Percentiles rank a stretch among this genome's conserved stretches.
Conservation (phyloP, 2,113 vertebrate species). For the Psettodes erumei region DNA sequence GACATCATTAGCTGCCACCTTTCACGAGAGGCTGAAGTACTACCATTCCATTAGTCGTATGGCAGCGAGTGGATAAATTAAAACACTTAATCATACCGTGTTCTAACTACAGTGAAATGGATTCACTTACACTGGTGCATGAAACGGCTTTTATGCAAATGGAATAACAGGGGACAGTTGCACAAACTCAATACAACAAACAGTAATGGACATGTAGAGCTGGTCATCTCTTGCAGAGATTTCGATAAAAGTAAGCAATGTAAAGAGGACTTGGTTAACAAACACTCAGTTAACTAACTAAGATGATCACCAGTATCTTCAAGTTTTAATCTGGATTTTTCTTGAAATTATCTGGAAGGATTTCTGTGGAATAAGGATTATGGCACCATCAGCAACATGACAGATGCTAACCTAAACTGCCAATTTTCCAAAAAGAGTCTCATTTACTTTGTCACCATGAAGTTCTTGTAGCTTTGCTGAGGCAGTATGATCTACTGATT, state of each 20-base stretch:
- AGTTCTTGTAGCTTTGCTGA: conserved; percentile 60
- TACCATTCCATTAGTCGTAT: neutral
- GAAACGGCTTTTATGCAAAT: conserved; percentile 87
- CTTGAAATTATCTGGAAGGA: conserved; percentile 65
- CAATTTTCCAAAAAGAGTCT: conserved; percentile 48
- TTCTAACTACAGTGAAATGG: conserved; percentile 12
- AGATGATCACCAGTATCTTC: conserved; percentile 74
- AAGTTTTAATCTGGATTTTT: conserved; percentile 72
- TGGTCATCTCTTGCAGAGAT: conserved; percentile 76
- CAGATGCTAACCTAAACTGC: conserved; percentile 58
- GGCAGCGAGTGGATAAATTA: neutral
- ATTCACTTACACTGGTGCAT: conserved; percentile 57
- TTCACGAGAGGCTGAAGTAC: neutral
- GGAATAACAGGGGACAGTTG: conserved; percentile 80
- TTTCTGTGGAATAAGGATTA: conserved; percentile 69
- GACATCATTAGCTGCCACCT: neutral
- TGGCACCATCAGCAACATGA: conserved; percentile 80
- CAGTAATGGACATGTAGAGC: conserved; percentile 81
- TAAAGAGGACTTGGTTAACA: conserved; percentile 77
- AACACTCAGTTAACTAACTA: conserved; percentile 76
- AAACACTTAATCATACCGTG: neutral
- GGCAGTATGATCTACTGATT: conserved; percentile 60
- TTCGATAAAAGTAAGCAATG: conserved; percentile 72
- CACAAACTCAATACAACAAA: conserved; percentile 82
- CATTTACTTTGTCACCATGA: conserved; percentile 44